phyloP scores from a whole-genome alignment of 2,797 vertebrate genomes.

The Notolabrus celidotus region DNA sequence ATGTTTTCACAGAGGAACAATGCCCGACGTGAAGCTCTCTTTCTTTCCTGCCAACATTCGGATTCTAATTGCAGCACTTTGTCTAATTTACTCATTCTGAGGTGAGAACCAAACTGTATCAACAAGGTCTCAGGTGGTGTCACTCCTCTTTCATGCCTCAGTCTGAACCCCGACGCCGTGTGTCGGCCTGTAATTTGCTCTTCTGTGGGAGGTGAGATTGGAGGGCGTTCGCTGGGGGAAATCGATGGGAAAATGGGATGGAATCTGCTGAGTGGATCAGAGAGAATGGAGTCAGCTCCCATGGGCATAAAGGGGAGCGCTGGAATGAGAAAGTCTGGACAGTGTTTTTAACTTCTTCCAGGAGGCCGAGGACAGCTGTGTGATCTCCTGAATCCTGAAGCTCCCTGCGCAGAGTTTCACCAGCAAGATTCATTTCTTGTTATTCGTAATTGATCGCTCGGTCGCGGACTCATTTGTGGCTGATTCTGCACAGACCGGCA shows the following conservation, averaged over 20 bases:
- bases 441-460: conserved; percentile 71
- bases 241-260: conserved; percentile 79
- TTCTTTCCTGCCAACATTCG: conserved; percentile 47
- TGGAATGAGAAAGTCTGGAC: conserved; percentile 80
- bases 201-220: conserved; percentile 74
- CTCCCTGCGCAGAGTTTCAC: conserved; percentile 54
- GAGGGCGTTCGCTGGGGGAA: conserved; percentile 67
- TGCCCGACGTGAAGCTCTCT: conserved; percentile 21
- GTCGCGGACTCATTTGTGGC: conserved; percentile 58
- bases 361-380: conserved; percentile 68
- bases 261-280: conserved; percentile 82
- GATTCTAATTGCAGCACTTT: conserved; percentile 56
- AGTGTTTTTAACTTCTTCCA: conserved; percentile 76
- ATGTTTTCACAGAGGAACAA: conserved; percentile 37
- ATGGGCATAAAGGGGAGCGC: conserved; percentile 67
- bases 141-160: conserved; percentile 31
- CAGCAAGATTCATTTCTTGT: conserved; percentile 74
- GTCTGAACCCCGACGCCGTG: conserved; percentile 58
- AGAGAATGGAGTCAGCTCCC: conserved; percentile 69
- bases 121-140: conserved; percentile 35
- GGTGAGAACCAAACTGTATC: conserved; percentile 49
- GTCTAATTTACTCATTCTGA: conserved; percentile 51
- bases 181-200: conserved; percentile 73
- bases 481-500: conserved; percentile 36
- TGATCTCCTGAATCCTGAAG: conserved; percentile 58